Percentiles rank a stretch among this genome's conserved stretches.
Conservation (phyloP, 2,113 vertebrate species). For the Zosterops borbonicus region DNA sequence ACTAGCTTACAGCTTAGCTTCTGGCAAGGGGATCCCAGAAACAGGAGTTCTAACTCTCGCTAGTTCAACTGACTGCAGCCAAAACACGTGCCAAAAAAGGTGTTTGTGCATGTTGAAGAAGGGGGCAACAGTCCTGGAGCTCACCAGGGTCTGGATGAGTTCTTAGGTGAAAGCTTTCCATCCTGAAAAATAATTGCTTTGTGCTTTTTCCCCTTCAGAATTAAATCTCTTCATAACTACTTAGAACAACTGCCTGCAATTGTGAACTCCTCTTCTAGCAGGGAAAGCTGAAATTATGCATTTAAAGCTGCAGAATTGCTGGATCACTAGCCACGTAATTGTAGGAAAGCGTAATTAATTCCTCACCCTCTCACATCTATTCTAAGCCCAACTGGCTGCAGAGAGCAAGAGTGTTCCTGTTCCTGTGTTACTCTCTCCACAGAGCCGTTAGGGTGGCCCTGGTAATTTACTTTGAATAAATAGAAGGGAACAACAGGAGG, state of each 20-base stretch:
- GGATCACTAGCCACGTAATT: neutral
- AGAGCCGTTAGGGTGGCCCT: conserved; percentile 22
- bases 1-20: conserved; percentile 37
- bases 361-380: neutral
- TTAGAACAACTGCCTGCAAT: neutral
- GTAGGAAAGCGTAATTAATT: neutral
- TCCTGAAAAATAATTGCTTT: neutral
- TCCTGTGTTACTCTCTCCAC: neutral
- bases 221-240: neutral
- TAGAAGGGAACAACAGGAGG: conserved; percentile 30
- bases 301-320: neutral
- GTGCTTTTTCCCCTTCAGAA: neutral
- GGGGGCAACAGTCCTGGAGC: neutral
- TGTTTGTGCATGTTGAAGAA: neutral
- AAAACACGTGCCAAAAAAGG: neutral
- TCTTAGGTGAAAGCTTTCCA: conserved; percentile 23
- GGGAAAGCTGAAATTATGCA: neutral
- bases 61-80: neutral
- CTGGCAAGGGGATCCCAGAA: conserved; percentile 45
- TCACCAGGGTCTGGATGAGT: neutral
- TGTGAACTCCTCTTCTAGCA: neutral
- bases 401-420: neutral
- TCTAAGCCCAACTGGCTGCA: neutral
- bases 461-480: conserved; percentile 30
- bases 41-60: neutral